These are phyloP conservation scores for Bolinopsis microptera DNA, from an alignment of 37 sponge, comb jelly and placozoan species.

Conservation along the genomic window DNA sequence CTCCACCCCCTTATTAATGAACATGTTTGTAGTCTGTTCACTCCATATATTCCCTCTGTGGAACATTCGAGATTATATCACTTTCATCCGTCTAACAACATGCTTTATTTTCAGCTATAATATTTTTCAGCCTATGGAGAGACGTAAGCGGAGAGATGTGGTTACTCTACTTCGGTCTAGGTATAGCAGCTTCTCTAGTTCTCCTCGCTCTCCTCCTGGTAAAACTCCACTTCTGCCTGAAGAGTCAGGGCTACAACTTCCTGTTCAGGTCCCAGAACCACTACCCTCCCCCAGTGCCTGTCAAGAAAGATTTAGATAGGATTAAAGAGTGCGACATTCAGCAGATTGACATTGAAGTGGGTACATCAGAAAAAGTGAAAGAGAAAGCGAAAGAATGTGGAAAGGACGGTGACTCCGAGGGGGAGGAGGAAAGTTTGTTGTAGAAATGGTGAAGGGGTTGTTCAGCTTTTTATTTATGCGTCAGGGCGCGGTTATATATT, in stretches of 20 bases:
- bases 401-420: neutral
- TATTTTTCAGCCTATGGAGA: constrained; percentile 2
- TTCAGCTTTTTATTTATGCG: neutral
- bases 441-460: neutral
- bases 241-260: constrained; percentile 31
- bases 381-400: neutral
- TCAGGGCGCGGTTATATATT: neutral
- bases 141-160: neutral
- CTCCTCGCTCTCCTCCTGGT: neutral
- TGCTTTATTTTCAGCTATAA: neutral
- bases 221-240: constrained; percentile 29
- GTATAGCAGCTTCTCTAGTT: neutral
- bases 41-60: too few relatives aligned
- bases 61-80: too few relatives aligned
- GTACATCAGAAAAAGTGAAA: neutral
- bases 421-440: neutral
- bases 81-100: too few relatives aligned
- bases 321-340: neutral
- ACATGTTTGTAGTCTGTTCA: too few relatives aligned
- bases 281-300: neutral
- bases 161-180: neutral
- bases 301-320: neutral
- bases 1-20: too few relatives aligned
- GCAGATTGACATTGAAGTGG: neutral
- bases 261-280: neutral